phyloP scores from a whole-genome alignment of 2,797 vertebrate species.

The Malacoctenus gilli region DNA sequence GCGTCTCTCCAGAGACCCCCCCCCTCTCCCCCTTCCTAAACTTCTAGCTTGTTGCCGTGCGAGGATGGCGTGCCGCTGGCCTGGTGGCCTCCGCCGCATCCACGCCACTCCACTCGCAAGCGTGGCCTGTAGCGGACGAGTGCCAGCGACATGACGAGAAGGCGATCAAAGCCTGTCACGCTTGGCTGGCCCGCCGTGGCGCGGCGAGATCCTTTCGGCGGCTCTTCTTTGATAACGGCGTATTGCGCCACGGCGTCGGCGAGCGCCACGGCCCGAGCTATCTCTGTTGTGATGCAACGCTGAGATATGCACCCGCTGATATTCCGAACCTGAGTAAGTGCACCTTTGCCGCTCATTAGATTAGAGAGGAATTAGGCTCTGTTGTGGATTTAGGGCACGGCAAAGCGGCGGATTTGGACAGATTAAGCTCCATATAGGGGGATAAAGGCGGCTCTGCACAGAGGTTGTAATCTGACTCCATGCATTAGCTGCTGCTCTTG shows the following conservation, averaged over 20 bases:
- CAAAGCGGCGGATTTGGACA: conserved; percentile 75
- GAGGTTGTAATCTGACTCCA: conserved; percentile 76
- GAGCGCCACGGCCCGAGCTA: conserved; percentile 3
- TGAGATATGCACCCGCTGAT: conserved; percentile 31
- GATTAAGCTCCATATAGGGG: conserved; percentile 77
- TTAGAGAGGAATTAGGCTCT: conserved; percentile 77
- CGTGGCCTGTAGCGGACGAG: conserved; percentile 21
- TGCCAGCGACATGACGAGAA: conserved; percentile 18
- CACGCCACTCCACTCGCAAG: conserved; percentile 26
- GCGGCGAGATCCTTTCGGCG: neutral
- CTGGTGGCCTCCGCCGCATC: conserved; percentile 19
- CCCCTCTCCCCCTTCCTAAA: too few species aligned
- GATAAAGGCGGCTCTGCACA: conserved; percentile 74
- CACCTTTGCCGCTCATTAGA: conserved; percentile 77
- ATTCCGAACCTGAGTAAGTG: conserved; percentile 57
- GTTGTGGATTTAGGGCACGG: conserved; percentile 78
- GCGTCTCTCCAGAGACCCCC: too few species aligned
- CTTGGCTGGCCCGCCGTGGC: conserved; percentile 5
- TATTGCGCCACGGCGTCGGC: conserved; percentile 20
- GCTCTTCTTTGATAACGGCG: conserved; percentile 23
- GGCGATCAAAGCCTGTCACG: conserved; percentile 15
- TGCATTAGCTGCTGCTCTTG: conserved; percentile 71
- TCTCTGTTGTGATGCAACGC: conserved; percentile 22
- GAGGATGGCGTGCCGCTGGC: neutral
- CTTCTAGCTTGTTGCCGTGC: neutral